Percentiles rank a stretch among this genome's conserved stretches.
Conservation (phyloP, 2,113 vertebrate genomes). For the Cynocephalus volans region DNA sequence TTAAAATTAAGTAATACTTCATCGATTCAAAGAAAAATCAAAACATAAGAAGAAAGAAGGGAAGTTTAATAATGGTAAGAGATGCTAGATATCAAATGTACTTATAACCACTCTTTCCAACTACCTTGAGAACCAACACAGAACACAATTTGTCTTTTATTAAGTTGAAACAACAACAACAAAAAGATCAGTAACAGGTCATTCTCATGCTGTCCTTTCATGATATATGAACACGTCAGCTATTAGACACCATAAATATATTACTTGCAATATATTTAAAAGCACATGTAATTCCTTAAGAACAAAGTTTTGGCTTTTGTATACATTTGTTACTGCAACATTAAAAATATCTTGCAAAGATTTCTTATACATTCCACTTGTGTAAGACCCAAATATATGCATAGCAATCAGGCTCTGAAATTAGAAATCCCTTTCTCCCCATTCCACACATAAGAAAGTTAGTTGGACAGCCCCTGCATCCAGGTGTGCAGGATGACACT, state of each 20-base stretch:
- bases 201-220: not conserved
- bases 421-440: not conserved
- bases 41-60: slow-evolving; percentile 15
- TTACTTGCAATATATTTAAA: slow-evolving; percentile 44
- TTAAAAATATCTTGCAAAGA: slow-evolving; percentile 61
- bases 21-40: slow-evolving; percentile 61
- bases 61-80: slow-evolving; percentile 32
- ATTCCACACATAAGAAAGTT: slow-evolving; percentile 7
- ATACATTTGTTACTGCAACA: slow-evolving; percentile 24
- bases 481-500: not conserved
- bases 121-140: not conserved
- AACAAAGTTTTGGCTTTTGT: slow-evolving; percentile 36
- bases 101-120: not conserved
- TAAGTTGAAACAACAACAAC: not conserved
- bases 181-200: not conserved
- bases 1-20: slow-evolving; percentile 17
- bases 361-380: slow-evolving; percentile 57
- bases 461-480: not conserved
- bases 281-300: slow-evolving; percentile 44
- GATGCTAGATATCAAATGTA: not conserved
- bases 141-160: not conserved
- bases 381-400: slow-evolving; percentile 50
- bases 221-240: not conserved
- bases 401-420: slow-evolving; percentile 45
- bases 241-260: not conserved